phyloP scores from a whole-genome alignment of 2,888 invertebrate species.

The Caenorhabditis imperialis region DNA sequence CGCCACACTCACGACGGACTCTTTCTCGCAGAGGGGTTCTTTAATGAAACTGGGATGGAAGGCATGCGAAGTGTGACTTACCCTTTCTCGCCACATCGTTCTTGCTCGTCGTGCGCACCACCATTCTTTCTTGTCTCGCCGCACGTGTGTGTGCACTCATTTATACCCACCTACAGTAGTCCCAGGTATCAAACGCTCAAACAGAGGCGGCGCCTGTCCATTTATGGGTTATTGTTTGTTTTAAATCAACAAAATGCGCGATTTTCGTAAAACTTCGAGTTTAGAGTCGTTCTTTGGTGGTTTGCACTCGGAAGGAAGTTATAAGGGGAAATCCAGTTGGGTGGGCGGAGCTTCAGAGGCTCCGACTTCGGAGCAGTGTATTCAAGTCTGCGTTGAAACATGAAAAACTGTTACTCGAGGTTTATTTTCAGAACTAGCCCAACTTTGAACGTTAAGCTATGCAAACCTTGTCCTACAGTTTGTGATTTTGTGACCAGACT shows the following conservation, averaged over 20 bases:
- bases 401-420: too few relatives aligned
- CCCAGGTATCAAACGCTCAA: conserved; percentile 23
- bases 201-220: conserved; percentile 23
- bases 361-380: too few relatives aligned
- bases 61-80: conserved; percentile 11
- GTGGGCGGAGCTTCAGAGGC: too few relatives aligned
- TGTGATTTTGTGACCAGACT: too few relatives aligned
- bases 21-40: conserved; percentile 36
- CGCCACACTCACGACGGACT: conserved; percentile 30
- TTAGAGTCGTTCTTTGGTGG: conserved; percentile 28
- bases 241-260: conserved; percentile 23
- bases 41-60: not conserved
- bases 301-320: conserved; percentile 9
- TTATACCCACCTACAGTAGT: conserved; percentile 22
- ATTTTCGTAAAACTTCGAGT: conserved; percentile 12
- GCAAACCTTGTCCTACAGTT: too few relatives aligned
- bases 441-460: too few relatives aligned
- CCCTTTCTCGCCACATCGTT: conserved; percentile 46
- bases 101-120: conserved; percentile 40
- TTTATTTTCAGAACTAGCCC: too few relatives aligned
- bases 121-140: conserved; percentile 20
- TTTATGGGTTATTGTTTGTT: conserved; percentile 21
- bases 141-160: conserved; percentile 15
- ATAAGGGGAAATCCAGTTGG: not conserved
- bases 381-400: too few relatives aligned